These are phyloP conservation scores for Lithobates pipiens DNA, from an alignment of 2,797 vertebrate species.

Conservation along the genomic window DNA sequence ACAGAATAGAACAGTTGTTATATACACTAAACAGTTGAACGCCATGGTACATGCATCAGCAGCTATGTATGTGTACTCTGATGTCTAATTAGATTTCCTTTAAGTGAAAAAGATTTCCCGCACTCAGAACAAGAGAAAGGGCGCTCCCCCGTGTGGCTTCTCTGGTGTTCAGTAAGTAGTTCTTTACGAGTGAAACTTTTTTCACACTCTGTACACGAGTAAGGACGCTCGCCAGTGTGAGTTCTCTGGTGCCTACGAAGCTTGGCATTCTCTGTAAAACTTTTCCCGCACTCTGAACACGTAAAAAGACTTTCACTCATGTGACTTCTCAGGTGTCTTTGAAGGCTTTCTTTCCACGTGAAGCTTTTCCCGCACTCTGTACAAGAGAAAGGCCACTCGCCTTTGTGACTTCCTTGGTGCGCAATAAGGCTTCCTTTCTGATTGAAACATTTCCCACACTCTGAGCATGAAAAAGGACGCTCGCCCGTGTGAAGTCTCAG, in stretches of 20 bases:
- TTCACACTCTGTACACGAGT: not conserved
- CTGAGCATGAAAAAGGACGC: not conserved
- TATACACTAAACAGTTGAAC: too few relatives aligned
- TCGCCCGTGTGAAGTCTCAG: not conserved
- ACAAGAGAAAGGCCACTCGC: not conserved
- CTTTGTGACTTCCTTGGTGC: not conserved
- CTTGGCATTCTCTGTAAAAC: not conserved
- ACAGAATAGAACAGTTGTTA: too few relatives aligned
- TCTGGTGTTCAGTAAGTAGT: not conserved
- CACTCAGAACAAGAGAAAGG: not conserved
- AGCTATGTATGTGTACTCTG: too few relatives aligned
- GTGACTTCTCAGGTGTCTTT: not conserved
- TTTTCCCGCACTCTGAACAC: not conserved
- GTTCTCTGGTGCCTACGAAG: not conserved
- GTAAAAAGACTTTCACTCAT: not conserved
- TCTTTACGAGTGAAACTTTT: not conserved
- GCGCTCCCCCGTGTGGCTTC: not conserved
- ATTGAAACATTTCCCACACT: not conserved
- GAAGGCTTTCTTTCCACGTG: not conserved
- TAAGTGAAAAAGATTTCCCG: not conserved
- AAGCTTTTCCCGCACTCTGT: not conserved
- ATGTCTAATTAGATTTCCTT: not conserved
- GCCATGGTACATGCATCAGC: too few relatives aligned
- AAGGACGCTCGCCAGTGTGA: not conserved
- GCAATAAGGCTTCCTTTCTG: not conserved